Base-by-base conservation (phyloP, 2,113 vertebrate genomes). In the Suncus etruscus region DNA sequence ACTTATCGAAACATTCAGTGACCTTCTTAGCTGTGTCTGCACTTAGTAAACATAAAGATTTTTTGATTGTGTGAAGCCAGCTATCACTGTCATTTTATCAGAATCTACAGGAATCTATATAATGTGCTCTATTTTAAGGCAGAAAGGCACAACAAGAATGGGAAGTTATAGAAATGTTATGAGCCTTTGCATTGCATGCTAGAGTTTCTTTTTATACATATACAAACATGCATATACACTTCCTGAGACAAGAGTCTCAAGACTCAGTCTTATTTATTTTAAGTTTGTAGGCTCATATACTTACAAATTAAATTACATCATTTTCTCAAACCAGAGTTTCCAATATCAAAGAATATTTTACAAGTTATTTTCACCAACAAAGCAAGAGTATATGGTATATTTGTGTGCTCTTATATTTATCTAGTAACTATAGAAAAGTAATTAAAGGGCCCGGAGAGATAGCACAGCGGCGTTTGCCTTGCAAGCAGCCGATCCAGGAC, bases 301-400 rank as follows among this genome's bases (percentile, higher is more conserved):
- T 75, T 32, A 12, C 25, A 65, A 18, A 66, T 39, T 76, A 39
- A 70, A 22, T 61, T 83, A 27, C 15, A 58, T 73, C 29, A 8
- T 1, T 86, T 91, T 91, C 32, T 58, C 25, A 58, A 77, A 72
- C 29, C 29, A 54, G 22, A 29, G 50, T 31, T 70, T 39, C 78
- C 25, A 58, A 0, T 68, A 25, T 61, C 72, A 83, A 47, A 47
- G 31, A 87, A 83, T 70, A 24, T 7, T 75, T 76, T 45, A 0
- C 39, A 22, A 89, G 24, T 81, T 91, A 47, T 51, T 83, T 87
- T 77, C 27, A 78, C 84, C 80, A 87, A 29, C 29, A 82, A 31
- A 54, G 61, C 50, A 74, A 39, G 50, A 8, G 54, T 18, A 79
- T 58, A n/a, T 7, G 32, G 68, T 82, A 16, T 12, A 11, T 48